Evolutionary conservation across 2,888 invertebrate species (phyloP).

Genomic region (Chironomus tentans): DNA sequence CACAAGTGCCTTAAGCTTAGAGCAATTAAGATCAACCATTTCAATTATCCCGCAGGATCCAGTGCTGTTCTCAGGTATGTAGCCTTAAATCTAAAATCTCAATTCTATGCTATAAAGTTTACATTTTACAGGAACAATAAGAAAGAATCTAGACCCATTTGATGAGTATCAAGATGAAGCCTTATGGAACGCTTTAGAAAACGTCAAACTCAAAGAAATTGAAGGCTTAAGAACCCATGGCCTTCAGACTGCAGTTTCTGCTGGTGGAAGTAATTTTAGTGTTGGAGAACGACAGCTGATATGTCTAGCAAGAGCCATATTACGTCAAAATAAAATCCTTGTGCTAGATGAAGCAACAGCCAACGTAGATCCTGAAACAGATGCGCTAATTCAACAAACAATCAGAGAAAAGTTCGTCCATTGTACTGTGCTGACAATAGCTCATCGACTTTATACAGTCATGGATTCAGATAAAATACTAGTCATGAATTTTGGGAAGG

Average conservation of each 20-base stretch:
- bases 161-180: conserved; percentile 57
- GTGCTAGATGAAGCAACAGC: conserved; percentile 61
- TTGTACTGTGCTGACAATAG: conserved; percentile 78
- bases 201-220: conserved; percentile 53
- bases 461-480: conserved; percentile 79
- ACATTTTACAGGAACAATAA: conserved; percentile 40
- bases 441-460: conserved; percentile 79
- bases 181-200: conserved; percentile 62
- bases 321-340: conserved; percentile 65
- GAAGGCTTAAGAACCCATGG: conserved; percentile 42
- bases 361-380: conserved; percentile 58
- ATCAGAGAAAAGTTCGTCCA: conserved; percentile 62
- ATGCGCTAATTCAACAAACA: conserved; percentile 67
- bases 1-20: conserved; percentile 49
- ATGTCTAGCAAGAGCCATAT: conserved; percentile 73
- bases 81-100: too few species aligned
- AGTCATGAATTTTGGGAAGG: conserved; percentile 68
- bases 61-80: conserved; percentile 38
- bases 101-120: neutral
- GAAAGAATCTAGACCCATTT: conserved; percentile 66
- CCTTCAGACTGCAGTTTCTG: conserved; percentile 46
- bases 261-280: conserved; percentile 51
- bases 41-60: conserved; percentile 54
- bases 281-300: conserved; percentile 61
- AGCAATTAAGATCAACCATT: conserved; percentile 50